These are phyloP conservation scores for Zeugodacus cucurbitae DNA, from an alignment of 1,140 invertebrate genomes.

Conservation along the genomic window DNA sequence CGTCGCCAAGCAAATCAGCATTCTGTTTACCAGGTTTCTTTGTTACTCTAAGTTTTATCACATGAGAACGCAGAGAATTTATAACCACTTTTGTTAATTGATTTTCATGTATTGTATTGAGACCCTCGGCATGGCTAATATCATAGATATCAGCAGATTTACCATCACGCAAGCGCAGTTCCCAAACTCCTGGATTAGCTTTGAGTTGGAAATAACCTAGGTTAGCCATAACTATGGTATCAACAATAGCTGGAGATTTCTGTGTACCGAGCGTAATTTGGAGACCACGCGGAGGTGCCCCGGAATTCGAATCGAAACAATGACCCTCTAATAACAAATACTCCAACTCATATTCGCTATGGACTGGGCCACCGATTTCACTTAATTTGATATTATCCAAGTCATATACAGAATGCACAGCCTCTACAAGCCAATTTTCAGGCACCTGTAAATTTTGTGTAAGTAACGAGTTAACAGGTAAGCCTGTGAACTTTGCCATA, in stretches of 20 bases:
- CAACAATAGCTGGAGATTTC: constrained; percentile 79
- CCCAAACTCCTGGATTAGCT: constrained; percentile 97
- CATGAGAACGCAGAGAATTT: constrained; percentile 88
- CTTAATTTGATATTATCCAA: constrained; percentile 96
- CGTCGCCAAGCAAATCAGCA: constrained; percentile 86
- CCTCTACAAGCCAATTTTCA: constrained; percentile 99
- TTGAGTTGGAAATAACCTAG: constrained; percentile 98
- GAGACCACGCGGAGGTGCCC: constrained; percentile 94
- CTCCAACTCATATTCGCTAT: constrained; percentile 91
- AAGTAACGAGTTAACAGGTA: constrained; percentile 93
- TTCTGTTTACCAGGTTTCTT: constrained; percentile 90
- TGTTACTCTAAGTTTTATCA: constrained; percentile 89
- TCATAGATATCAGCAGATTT: constrained; percentile 95
- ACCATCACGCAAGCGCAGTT: constrained; percentile 86
- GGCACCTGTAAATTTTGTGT: constrained; percentile 95
- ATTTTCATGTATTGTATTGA: constrained; percentile 66
- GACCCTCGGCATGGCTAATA: constrained; percentile 74
- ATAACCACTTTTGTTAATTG: constrained; percentile 83
- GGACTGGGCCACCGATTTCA: constrained; percentile 80
- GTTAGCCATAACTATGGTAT: constrained; percentile 99
- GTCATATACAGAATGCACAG: constrained; percentile 94
- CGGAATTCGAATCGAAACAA: constrained; percentile 91
- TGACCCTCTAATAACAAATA: constrained; percentile 94
- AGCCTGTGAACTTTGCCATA: constrained; percentile 84
- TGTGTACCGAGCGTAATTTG: constrained; percentile 95